These are phyloP conservation scores for Actinopyga echinites DNA, from an alignment of 53 echinoderm and acorn worm genomes.

Conservation along the genomic window DNA sequence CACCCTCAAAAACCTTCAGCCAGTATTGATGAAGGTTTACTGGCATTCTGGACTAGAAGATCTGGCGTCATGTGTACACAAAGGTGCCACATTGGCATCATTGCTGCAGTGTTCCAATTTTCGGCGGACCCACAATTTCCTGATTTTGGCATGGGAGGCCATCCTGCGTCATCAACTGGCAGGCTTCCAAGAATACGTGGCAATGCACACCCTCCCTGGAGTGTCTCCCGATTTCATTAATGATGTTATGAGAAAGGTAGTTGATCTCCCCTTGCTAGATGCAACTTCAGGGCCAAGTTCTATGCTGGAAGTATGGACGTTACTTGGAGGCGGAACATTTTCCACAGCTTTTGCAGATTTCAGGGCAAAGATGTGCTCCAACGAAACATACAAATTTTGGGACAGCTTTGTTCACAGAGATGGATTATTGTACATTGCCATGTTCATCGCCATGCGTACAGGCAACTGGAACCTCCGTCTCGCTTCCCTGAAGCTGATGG, in stretches of 20 bases:
- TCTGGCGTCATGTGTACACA: slow-evolving; percentile 38
- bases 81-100: slow-evolving; percentile 35
- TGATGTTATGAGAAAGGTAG: background rate
- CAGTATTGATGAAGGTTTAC: slow-evolving; percentile 54
- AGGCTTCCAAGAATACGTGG: too few species aligned
- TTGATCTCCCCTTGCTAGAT: background rate
- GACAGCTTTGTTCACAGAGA: slow-evolving; percentile 42
- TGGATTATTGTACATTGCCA: background rate
- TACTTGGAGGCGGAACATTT: background rate
- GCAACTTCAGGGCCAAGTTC: background rate
- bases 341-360: background rate
- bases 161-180: background rate
- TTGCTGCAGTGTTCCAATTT: slow-evolving; percentile 35
- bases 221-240: too few species aligned
- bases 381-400: slow-evolving; percentile 35
- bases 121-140: slow-evolving; percentile 35
- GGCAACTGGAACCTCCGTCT: slow-evolving; percentile 39
- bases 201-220: too few species aligned
- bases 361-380: background rate
- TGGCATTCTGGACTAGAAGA: slow-evolving; percentile 53
- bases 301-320: background rate
- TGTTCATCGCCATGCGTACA: slow-evolving; percentile 4
- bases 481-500: too few species aligned
- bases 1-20: slow-evolving; percentile 43
- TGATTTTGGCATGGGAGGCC: slow-evolving; percentile 37